Conservation (phyloP, 2,113 vertebrate genomes). For the Microcebus murinus region DNA sequence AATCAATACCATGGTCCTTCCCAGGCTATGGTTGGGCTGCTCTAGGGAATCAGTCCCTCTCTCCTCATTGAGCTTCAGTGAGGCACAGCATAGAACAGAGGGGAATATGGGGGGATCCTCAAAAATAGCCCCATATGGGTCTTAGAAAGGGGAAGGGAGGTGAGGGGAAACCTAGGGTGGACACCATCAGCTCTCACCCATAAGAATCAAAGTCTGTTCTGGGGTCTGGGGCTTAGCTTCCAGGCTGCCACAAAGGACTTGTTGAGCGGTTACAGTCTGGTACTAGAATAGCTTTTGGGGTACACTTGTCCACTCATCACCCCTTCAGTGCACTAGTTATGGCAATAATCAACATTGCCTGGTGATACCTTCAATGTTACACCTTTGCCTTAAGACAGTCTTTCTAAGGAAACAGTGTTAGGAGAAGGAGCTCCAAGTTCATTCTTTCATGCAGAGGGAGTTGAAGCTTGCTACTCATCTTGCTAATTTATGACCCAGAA, state of each 20-base stretch:
- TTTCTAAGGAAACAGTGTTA: neutral
- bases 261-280: too few species aligned
- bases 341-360: neutral
- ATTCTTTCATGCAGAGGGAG: neutral
- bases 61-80: neutral
- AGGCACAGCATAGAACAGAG: neutral
- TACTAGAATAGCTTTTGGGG: neutral
- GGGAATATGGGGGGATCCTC: accelerated
- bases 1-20: slow-evolving; percentile 88
- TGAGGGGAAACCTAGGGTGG: neutral
- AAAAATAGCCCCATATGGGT: accelerated
- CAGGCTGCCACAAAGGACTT: too few species aligned
- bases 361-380: neutral
- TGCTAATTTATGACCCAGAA: neutral
- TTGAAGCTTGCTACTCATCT: neutral
- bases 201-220: neutral
- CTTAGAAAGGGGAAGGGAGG: neutral
- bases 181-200: too few species aligned
- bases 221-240: neutral
- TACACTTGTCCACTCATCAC: neutral
- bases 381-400: neutral
- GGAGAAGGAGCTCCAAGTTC: neutral
- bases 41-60: slow-evolving; percentile 15
- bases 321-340: neutral
- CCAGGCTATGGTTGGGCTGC: neutral